phyloP scores from a whole-genome alignment of 2,797 vertebrate species.

The Ctenopoma kingsleyae region DNA sequence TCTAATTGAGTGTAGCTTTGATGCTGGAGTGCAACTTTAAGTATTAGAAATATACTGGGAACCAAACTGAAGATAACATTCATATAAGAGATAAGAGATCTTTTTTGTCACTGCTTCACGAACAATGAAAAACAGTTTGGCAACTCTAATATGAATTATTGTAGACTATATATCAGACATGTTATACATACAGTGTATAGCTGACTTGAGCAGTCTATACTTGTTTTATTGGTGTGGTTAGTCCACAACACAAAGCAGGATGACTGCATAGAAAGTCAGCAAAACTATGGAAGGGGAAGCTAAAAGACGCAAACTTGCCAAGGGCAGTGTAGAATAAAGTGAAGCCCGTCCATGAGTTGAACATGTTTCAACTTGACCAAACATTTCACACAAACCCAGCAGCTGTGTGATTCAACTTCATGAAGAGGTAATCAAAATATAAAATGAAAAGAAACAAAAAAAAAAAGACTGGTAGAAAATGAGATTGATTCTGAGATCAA shows the following conservation, averaged over 20 bases:
- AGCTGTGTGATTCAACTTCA: neutral
- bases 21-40: neutral
- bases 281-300: neutral
- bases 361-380: neutral
- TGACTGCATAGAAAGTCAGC: too few species aligned
- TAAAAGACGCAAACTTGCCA: neutral
- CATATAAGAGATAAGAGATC: too few species aligned
- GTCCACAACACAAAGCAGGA: neutral
- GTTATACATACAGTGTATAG: neutral
- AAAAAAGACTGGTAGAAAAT: neutral
- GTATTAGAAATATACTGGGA: neutral
- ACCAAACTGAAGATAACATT: neutral
- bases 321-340: too few species aligned
- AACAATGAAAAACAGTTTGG: too few species aligned
- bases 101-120: too few species aligned
- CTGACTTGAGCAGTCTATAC: too few species aligned
- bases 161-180: neutral
- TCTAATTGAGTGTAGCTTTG: neutral
- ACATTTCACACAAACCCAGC: neutral
- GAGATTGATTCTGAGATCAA: neutral
- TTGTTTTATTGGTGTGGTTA: neutral
- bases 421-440: neutral
- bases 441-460: too few species aligned
- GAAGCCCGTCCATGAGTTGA: too few species aligned
- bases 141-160: too few species aligned